Base-by-base conservation (phyloP, 2,888 invertebrate genomes). In the Macrophya alboannulata region DNA sequence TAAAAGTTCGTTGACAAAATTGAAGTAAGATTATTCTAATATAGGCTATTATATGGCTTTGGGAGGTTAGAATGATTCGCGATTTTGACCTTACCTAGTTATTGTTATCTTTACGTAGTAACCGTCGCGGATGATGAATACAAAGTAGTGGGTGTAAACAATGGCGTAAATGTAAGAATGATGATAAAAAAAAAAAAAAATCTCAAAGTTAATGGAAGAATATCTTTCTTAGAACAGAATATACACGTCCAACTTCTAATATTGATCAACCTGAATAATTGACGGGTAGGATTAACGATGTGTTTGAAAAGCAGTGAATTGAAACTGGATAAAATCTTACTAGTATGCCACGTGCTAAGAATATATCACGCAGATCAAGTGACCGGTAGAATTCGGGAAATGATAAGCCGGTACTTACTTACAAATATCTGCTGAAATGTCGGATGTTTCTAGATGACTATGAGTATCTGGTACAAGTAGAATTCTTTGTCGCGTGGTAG, bases 31-130 rank as follows among this genome's bases (percentile, higher is more conserved):
- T 74, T 74, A 74, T 21, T 74, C 21, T 45, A 5, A 43, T 45
- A 74, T 74, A 45, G 4, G 72, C n/a, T 9, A 45, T 45, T 45
- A 31, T 21, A 0, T 43, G 40, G 40, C 43, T 37, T 74, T 68
- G 17, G 37, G 15, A 68, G 68, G 68, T 68, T 68, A 68, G 68
- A 68, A 37, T 68, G 21, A 68, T 68, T 68, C 37, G 68, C 37
- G 37, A 17, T 37, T 68, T 37, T 37, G 4, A 68, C 37, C 25
- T 37, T 4, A 8, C 25, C 37, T 15, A 37, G 31, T 12, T 8
- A 37, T 17, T 37, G 0, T 6, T 37, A 10, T 17, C 15, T 37
- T 37, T 8, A 5, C 37, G 37, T 17, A 6, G 17, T 37, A 6
- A 37, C 31, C 6, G 37, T 0, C 17, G 12, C 37, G 17, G 68